phyloP scores from a whole-genome alignment of 2,888 invertebrate genomes.

The Yponomeuta sedellus region DNA sequence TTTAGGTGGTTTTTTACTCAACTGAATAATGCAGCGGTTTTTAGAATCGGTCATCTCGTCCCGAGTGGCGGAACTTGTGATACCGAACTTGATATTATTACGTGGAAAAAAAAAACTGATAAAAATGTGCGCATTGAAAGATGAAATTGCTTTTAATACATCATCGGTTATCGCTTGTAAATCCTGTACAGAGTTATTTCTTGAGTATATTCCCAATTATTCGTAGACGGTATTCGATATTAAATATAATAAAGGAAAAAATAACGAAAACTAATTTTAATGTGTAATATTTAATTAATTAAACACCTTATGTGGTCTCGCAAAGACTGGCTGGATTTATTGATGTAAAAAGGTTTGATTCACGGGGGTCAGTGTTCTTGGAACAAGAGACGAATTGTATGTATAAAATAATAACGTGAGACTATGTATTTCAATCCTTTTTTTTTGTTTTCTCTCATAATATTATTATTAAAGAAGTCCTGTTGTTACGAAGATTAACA shows the following conservation, averaged over 20 bases:
- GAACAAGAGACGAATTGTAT: background rate
- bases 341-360: conserved; percentile 18
- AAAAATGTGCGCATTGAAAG: background rate
- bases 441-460: background rate
- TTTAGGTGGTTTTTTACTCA: background rate
- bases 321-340: conserved; percentile 31
- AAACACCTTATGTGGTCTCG: conserved; percentile 25
- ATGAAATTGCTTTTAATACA: background rate
- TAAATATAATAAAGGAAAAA: conserved; percentile 13
- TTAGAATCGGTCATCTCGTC: no score
- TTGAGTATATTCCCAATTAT: conserved; percentile 29
- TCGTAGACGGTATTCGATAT: conserved; percentile 31
- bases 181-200: conserved; percentile 32
- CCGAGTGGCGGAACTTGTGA: background rate
- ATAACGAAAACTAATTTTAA: conserved; percentile 1
- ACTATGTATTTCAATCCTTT: conserved; percentile 11
- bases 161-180: conserved; percentile 13
- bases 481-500: background rate
- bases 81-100: background rate
- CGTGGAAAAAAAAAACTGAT: background rate
- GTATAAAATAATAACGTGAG: conserved; percentile 13
- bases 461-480: background rate
- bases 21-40: no score
- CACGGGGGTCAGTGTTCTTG: background rate
- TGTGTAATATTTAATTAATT: conserved; percentile 23